Conservation (phyloP, 2,888 invertebrate genomes). For the Hirtodrosophila alboralis region DNA sequence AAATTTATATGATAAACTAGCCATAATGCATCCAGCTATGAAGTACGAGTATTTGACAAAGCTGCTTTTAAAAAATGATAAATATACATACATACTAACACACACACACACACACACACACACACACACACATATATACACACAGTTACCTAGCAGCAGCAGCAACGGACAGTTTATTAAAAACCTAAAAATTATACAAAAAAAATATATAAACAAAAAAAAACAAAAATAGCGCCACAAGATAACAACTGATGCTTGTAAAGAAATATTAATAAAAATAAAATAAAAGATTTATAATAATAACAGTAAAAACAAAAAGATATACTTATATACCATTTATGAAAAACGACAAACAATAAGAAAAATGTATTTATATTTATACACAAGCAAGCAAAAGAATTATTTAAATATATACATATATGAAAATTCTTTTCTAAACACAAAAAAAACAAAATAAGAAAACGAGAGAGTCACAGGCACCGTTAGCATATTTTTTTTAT, state of each 20-base stretch:
- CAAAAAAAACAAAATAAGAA: no score
- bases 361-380: conserved; percentile 74
- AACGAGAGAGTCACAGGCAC: conserved; percentile 66
- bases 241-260: conserved; percentile 26
- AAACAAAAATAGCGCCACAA: conserved; percentile 28
- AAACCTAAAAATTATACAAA: conserved; percentile 3
- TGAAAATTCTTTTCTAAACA: conserved; percentile 41
- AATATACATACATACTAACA: conserved; percentile 6
- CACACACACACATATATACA: conserved; percentile 15
- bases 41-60: conserved; percentile 16
- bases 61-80: conserved; percentile 37
- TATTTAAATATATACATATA: conserved; percentile 48
- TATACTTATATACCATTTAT: conserved; percentile 10
- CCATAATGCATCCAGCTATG: conserved; percentile 6
- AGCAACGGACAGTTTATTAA: conserved; percentile 32
- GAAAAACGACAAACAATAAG: conserved; percentile 54
- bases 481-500: conserved; percentile 77
- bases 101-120: conserved; percentile 10
- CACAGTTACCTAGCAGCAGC: conserved; percentile 37
- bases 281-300: conserved; percentile 2
- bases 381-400: conserved; percentile 60
- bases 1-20: conserved; percentile 49
- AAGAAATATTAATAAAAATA: conserved; percentile 19
- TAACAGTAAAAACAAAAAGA: conserved; percentile 5
- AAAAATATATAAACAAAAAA: conserved; percentile 9